Evolutionary conservation across 2,797 vertebrate species (phyloP).

Genomic region (Muscicapa comitata): DNA sequence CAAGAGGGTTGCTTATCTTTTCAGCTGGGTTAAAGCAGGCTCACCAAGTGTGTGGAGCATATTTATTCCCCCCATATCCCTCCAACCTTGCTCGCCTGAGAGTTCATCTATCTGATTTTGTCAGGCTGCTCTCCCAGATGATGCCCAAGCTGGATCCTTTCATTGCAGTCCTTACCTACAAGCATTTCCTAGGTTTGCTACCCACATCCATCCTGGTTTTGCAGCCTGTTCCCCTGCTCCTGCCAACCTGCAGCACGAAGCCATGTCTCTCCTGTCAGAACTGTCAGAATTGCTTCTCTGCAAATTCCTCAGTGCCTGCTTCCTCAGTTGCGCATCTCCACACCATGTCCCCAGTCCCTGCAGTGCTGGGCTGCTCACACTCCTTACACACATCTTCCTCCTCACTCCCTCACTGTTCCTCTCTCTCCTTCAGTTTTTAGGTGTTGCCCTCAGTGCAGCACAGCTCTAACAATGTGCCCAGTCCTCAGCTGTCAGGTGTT

Average conservation of each 20-base stretch:
- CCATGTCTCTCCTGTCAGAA: not conserved
- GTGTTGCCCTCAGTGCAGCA: rapidly evolving
- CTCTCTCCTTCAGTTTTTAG: not conserved
- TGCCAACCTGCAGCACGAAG: not conserved
- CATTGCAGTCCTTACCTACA: not conserved
- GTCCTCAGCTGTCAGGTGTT: not conserved
- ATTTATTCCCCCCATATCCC: not conserved
- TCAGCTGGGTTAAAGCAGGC: not conserved
- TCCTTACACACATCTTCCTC: not conserved
- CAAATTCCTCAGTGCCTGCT: not conserved
- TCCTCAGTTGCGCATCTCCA: not conserved
- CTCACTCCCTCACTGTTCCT: rapidly evolving
- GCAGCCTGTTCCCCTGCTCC: not conserved
- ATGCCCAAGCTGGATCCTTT: not conserved
- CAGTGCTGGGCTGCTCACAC: not conserved
- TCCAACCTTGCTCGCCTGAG: not conserved
- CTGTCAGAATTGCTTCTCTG: not conserved
- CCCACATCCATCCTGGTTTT: not conserved
- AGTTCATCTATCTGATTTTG: not conserved
- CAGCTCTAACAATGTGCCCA: not conserved
- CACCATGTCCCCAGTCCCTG: rapidly evolving
- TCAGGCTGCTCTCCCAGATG: not conserved
- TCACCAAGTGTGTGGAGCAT: not conserved
- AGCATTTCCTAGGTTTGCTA: not conserved
- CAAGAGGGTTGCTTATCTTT: not conserved